These are phyloP conservation scores for Pocillopora damicornis DNA, from an alignment of 64 coral and sea anemone species.

Conservation along the genomic window DNA sequence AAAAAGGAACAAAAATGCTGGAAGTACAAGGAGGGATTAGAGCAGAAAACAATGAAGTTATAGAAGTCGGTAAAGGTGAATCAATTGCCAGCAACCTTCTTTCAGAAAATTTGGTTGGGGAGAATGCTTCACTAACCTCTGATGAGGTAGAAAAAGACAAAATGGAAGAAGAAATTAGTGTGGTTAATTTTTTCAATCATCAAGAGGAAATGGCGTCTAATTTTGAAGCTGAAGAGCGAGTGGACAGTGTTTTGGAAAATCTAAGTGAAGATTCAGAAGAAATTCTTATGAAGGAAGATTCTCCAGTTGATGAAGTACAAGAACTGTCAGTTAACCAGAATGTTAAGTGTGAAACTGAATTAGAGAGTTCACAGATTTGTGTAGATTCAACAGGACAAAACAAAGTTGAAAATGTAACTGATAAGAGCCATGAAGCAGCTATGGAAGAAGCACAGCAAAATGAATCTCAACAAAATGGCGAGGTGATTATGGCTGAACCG, in stretches of 20 bases:
- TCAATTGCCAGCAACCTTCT: too few species aligned
- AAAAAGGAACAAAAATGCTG: not conserved
- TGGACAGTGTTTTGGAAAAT: constrained; percentile 3
- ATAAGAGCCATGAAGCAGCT: not conserved
- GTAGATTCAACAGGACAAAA: too few species aligned
- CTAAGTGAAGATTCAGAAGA: not conserved
- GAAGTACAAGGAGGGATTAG: too few species aligned
- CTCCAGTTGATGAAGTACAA: not conserved
- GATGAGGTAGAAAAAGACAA: not conserved
- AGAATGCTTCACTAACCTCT: not conserved
- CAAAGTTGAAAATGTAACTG: not conserved
- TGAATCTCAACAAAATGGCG: not conserved
- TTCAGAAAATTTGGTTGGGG: not conserved
- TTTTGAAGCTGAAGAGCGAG: not conserved
- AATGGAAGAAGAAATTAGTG: not conserved
- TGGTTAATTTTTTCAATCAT: not conserved
- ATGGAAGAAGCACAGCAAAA: not conserved
- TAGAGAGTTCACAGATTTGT: too few species aligned
- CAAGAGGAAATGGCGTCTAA: not conserved
- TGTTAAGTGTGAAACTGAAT: too few species aligned
- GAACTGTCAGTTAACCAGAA: too few species aligned
- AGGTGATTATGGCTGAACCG: not conserved
- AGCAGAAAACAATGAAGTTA: too few species aligned
- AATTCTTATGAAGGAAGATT: not conserved
- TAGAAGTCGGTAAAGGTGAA: not conserved